phyloP scores from a whole-genome alignment of 2,113 vertebrate species.

The Labrus mixtus region DNA sequence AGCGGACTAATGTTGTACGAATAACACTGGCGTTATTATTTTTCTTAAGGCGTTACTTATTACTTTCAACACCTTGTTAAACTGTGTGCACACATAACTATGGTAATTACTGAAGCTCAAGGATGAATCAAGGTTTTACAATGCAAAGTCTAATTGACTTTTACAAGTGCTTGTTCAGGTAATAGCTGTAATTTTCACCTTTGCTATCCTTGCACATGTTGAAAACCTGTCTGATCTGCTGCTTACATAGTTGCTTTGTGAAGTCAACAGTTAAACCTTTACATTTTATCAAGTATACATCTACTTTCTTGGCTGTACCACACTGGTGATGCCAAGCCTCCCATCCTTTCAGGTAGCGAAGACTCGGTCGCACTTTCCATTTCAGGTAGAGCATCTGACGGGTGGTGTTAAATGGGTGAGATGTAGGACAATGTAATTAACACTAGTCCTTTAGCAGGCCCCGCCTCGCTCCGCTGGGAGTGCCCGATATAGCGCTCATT shows the following conservation, averaged over 20 bases:
- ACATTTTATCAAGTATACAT: not conserved
- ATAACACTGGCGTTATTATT: not conserved
- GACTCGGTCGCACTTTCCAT: constrained; percentile 30
- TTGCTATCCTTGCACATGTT: not conserved
- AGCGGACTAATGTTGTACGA: not conserved
- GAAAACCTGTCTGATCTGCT: not conserved
- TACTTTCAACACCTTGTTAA: not conserved
- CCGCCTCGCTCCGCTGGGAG: constrained; percentile 84
- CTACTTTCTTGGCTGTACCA: not conserved
- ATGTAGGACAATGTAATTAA: constrained; percentile 84
- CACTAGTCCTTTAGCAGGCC: constrained; percentile 85
- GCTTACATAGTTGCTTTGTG: not conserved
- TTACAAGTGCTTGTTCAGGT: not conserved
- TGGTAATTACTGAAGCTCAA: not conserved
- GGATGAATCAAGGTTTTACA: not conserved
- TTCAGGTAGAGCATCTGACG: constrained; percentile 64
- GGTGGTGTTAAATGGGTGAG: constrained; percentile 77
- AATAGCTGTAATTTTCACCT: not conserved
- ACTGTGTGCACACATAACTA: not conserved
- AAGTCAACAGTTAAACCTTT: not conserved
- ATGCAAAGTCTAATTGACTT: not conserved
- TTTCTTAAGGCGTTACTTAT: too few species aligned
- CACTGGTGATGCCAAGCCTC: not conserved
- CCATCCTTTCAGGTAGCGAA: constrained; percentile 23
- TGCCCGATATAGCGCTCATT: constrained; percentile 82